A percentile compares a stretch with the other conserved stretches of the same genome.
Conservation (phyloP, 92 coral and sea anemone genomes). For the Chrysogorgia sp. region DNA sequence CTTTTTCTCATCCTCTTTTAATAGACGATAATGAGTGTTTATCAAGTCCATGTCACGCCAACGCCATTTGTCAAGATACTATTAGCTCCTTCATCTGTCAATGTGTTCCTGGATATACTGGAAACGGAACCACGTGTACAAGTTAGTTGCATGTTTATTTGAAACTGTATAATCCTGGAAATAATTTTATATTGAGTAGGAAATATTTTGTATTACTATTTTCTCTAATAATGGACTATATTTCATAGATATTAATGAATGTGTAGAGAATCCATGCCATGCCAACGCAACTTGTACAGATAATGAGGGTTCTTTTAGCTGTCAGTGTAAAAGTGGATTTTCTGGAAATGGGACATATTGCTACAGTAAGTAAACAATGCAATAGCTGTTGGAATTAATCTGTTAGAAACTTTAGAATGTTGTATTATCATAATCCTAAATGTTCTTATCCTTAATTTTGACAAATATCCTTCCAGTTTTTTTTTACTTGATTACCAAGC, state of each 20-base stretch:
- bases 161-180: too few species aligned
- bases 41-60: neutral
- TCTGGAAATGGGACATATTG: neutral
- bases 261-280: slow-evolving; percentile 8
- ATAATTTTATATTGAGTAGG: too few species aligned
- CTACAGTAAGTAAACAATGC: neutral
- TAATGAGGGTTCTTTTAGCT: neutral
- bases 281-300: slow-evolving; percentile 16
- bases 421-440: too few species aligned
- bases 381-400: neutral
- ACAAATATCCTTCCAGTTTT: too few species aligned
- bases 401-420: neutral
- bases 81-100: slow-evolving; percentile 12
- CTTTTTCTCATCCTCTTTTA: neutral
- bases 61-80: slow-evolving; percentile 19
- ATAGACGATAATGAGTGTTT: slow-evolving; percentile 19
- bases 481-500: too few species aligned
- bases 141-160: neutral
- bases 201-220: neutral
- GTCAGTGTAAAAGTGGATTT: neutral
- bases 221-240: too few species aligned
- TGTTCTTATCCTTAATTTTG: too few species aligned
- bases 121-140: slow-evolving; percentile 21
- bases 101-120: slow-evolving; percentile 3
- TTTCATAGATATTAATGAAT: slow-evolving; percentile 22